Base-by-base conservation (phyloP, 1,140 invertebrate genomes). In the Mizuhopecten yessoensis region DNA sequence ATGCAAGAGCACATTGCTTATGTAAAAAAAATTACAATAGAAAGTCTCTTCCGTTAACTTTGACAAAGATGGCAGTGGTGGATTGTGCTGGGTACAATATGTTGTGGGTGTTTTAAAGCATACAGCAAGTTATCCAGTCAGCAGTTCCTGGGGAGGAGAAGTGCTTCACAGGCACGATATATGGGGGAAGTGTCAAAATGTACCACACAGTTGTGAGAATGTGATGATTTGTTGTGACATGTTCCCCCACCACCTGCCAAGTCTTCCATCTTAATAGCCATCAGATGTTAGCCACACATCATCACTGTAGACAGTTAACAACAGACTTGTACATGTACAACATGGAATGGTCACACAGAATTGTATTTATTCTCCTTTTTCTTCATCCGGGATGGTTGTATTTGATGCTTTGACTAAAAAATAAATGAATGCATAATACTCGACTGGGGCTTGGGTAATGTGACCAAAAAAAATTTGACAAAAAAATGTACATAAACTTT, bases 241-340 rank as follows among this genome's bases (percentile, higher is more conserved):
- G 57, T 3, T 75, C 57, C 57, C 57, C 57, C 57, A n/a, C 5
- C 57, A 29, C n/a, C 57, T 75, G 57, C 57, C 57, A 75, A 75
- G n/a, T 75, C 57, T 75, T 75, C 57, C 57, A 29, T 75, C 57
- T 75, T 75, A n/a, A 75, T 75, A 17, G 57, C 17, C n/a, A 75
- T n/a, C 57, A 75, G 2, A 29, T 75, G 57, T 45, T 20, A 17
- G 42, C 42, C 42, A 45, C 42, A 45, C 9, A 10, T 45, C 17
- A 45, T 75, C n/a, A 75, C 23, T 29, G 57, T 29, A 75, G n/a
- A 75, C 57, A 75, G 57, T 9, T 20, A 23, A 39, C 36, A 39
- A 39, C 36, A 39, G 36, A 1, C 42, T 75, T 23, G 23, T n/a
- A 49, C 45, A 2, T 13, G 20, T 49, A 75, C 3, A 57, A 23